Conservation (phyloP, 2,888 invertebrate genomes). For the Boloria euphrosyne region DNA sequence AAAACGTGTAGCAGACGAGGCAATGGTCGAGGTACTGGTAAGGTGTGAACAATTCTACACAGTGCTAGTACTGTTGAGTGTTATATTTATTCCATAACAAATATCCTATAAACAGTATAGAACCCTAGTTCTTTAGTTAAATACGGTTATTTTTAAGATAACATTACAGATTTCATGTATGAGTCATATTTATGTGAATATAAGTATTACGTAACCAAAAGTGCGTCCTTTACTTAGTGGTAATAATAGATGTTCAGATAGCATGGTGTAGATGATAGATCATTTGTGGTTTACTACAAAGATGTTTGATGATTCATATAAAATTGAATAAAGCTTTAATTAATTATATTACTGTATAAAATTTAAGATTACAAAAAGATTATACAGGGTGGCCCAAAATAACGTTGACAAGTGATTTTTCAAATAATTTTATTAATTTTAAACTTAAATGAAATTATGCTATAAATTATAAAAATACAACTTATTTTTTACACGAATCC, state of each 20-base stretch:
- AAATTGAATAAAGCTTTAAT: no score
- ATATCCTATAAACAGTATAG: constrained; percentile 33
- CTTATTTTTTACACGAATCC: no score
- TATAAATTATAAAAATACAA: no score
- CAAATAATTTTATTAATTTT: no score
- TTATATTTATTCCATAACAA: constrained; percentile 69
- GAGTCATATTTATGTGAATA: not conserved
- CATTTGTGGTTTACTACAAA: constrained; percentile 5
- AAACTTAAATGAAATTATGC: no score
- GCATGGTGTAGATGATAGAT: not conserved
- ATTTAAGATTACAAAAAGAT: not conserved
- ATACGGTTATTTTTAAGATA: constrained; percentile 8
- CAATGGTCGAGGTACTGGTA: constrained; percentile 51
- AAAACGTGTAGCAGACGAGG: constrained; percentile 59
- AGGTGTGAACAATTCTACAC: constrained; percentile 65
- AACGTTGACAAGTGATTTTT: no score
- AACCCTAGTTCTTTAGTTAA: constrained; percentile 23
- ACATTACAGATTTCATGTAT: not conserved
- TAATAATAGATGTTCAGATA: constrained; percentile 12
- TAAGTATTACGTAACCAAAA: not conserved
- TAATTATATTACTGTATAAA: no score
- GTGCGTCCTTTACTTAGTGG: not conserved
- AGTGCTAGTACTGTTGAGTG: constrained; percentile 54
- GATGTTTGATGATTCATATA: no score
- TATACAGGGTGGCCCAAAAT: no score